Evolutionary conservation across 2,113 vertebrate genomes (phyloP), one percentile per base, ranked within the genome.

Genomic region (Cryptoleucopteryx plumbea): DNA sequence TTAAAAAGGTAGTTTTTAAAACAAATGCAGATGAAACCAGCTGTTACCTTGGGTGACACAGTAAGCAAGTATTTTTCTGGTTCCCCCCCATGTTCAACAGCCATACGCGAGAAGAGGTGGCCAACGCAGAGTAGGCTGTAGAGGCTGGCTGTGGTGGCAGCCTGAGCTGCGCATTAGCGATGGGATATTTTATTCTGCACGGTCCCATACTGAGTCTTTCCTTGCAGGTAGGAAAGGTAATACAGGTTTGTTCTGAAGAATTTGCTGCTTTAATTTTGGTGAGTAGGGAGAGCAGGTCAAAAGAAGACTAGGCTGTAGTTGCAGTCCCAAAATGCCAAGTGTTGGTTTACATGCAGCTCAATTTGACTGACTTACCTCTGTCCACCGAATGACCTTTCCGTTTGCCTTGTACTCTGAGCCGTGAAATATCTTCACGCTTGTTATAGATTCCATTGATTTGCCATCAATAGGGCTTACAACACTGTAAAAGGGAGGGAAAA

Each of bases 331-430:
- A 43, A 9, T 8, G 72, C 42, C 74, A 19, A 3, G 55, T 13
- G 73, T 8, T 43, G 63, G 53, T 56, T 66, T 62, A 20, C 4
- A 1, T 2, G 32, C 77, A 45, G 36, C 56, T 12, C 11, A 2
- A 0, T 38, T 26, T 71, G n/a, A 34, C 15, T 22, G 73, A n/a
- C 96, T 84, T 95, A 99, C 99, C 99, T 99, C 99, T 20, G 99
- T 99, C 99, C 99, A 99, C 88, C 99, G 98, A 96, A 99, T 99
- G 94, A 99, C 99, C 97, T 99, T 99, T 52, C 99, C 99, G 6
- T 99, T 99, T 26, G 99, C 99, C 98, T 99, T 99, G 98, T 99
- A 99, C 97, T 99, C 99, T 0, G 99, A 99, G 86, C 99, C 99
- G 23, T 99, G 99, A 95, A 99, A 99, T 98, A 99, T 99, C 98